Conservation (phyloP, 1,140 invertebrate species). For the Tribolium madens region DNA sequence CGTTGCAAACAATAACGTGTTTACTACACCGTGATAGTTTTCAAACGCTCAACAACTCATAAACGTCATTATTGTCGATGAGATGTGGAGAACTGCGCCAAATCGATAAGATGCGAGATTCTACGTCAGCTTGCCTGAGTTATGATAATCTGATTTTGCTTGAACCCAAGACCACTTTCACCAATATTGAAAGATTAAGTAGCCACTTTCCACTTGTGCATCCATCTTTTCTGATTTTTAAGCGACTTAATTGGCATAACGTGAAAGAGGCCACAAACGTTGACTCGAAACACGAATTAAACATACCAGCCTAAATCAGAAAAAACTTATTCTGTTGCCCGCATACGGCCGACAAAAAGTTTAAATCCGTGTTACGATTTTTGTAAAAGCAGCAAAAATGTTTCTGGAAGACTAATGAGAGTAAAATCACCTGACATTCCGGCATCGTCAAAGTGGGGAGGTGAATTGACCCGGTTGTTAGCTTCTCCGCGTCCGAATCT, state of each 20-base stretch:
- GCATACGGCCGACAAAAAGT: neutral
- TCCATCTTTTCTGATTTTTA: neutral
- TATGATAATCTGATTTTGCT: slow-evolving; percentile 6
- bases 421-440: slow-evolving; percentile 51
- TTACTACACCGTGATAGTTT: slow-evolving; percentile 7
- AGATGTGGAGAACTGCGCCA: slow-evolving; percentile 17
- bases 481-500: slow-evolving; percentile 48
- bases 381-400: neutral
- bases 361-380: neutral
- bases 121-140: neutral
- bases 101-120: slow-evolving; percentile 15
- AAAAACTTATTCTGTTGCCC: neutral
- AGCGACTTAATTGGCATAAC: neutral
- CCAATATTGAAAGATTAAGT: neutral
- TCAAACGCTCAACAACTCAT: slow-evolving; percentile 13
- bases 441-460: slow-evolving; percentile 51
- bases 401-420: slow-evolving; percentile 2
- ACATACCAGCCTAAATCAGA: neutral
- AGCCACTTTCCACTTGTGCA: neutral
- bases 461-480: slow-evolving; percentile 50
- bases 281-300: neutral
- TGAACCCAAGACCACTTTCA: neutral
- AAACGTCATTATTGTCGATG: slow-evolving; percentile 14
- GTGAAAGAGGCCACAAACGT: neutral
- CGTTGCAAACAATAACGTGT: slow-evolving; percentile 17